These are phyloP conservation scores for Setophaga kirtlandii DNA, from an alignment of 2,113 vertebrate species.

Conservation along the genomic window DNA sequence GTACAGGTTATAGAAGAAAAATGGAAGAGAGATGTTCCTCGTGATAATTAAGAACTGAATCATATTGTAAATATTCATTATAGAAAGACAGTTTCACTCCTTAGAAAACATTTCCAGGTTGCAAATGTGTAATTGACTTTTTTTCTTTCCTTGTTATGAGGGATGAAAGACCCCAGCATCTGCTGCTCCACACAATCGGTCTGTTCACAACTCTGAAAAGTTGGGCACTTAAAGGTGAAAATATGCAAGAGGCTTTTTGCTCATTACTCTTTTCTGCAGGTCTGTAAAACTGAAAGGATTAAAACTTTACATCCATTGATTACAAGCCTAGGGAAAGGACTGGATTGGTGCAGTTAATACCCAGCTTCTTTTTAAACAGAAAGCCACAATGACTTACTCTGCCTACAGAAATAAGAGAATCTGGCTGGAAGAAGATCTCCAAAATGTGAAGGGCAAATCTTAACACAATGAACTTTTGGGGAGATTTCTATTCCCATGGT, in stretches of 20 bases:
- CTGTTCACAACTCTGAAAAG: constrained; percentile 13
- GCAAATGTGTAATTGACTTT: background rate
- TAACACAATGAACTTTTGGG: constrained; percentile 54
- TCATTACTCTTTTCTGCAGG: constrained; percentile 21
- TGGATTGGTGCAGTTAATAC: constrained; percentile 49
- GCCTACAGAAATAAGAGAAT: constrained; percentile 32
- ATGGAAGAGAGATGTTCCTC: background rate
- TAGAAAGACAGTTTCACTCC: background rate
- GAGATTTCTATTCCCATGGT: constrained; percentile 59
- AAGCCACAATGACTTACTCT: constrained; percentile 45
- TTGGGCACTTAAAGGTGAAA: constrained; percentile 44
- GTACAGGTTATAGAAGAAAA: background rate
- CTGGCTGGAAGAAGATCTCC: constrained; percentile 49
- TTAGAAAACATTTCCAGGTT: constrained; percentile 12
- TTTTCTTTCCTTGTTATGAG: background rate
- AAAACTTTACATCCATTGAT: constrained; percentile 62
- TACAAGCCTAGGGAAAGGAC: constrained; percentile 59
- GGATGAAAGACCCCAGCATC: constrained; percentile 51
- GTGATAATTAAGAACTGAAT: background rate
- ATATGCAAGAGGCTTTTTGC: constrained; percentile 57
- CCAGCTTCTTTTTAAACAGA: constrained; percentile 53
- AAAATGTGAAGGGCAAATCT: constrained; percentile 13
- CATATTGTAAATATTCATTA: background rate
- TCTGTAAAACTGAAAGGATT: constrained; percentile 69
- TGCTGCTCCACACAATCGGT: background rate